Evolutionary conservation across 2,113 vertebrate genomes (phyloP).

Genomic region (Myotis brandtii): DNA sequence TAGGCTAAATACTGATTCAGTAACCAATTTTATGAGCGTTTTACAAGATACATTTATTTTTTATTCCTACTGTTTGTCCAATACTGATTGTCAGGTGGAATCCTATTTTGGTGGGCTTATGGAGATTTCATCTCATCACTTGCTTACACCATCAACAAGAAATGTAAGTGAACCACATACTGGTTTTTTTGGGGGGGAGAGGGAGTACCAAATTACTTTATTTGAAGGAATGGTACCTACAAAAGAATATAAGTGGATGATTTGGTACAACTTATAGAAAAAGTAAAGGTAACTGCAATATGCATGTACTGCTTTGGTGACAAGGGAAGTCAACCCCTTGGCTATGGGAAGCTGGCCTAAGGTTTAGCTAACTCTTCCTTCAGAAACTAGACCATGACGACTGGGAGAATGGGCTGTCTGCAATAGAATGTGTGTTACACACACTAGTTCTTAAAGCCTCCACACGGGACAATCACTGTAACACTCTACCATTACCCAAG

Average conservation of each 20-base stretch:
- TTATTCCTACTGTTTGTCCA: background rate
- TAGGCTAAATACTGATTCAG: background rate
- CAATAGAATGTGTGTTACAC: background rate
- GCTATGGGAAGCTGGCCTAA: background rate
- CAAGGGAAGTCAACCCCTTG: background rate
- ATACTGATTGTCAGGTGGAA: background rate
- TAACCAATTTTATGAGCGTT: conserved; percentile 26
- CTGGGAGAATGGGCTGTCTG: background rate
- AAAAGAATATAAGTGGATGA: background rate
- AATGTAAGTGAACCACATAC: background rate
- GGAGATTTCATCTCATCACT: background rate
- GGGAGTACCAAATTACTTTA: background rate
- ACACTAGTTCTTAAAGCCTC: background rate
- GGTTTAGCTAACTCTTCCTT: background rate
- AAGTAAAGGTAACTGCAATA: background rate
- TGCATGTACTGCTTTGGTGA: background rate
- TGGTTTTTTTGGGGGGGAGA: background rate
- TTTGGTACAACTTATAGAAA: background rate
- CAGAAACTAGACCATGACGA: background rate
- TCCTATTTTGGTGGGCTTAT: background rate
- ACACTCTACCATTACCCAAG: background rate
- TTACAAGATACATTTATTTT: background rate
- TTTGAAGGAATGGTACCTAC: background rate
- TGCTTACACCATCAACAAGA: background rate
- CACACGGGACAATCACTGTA: background rate